Evolutionary conservation across 2,113 vertebrate genomes (phyloP), one percentile per base, ranked within the genome.

Genomic region (Origma solitaria): DNA sequence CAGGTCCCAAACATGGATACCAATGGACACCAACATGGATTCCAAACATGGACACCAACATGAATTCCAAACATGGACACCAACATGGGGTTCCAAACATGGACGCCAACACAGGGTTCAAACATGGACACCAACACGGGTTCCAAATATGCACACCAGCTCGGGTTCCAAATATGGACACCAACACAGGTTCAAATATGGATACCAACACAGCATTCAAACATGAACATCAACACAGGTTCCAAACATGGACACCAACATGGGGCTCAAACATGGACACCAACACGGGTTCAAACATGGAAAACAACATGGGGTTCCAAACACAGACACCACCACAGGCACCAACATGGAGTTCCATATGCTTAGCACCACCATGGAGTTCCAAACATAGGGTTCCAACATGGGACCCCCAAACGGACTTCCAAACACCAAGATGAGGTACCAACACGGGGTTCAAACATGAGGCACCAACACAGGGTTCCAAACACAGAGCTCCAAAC

Each of bases 381-480:
- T 30, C 33, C 19, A 49, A 31, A 33, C 28, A 2, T 8, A 20
- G 17, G 14, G 11, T 5, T 28, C 13, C 33, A 35, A 15, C 18
- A 30, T 6, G 1, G 33, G 25, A 24, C 22, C 33, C 15, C 27
- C 42, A 14, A 9, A 19, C 23, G 27, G 11, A 15, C 6, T 11
- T 50, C 18, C 27, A 51, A 30, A 50, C 21, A 24, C 15, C 3
- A 54, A n/a, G 2, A 25, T 7, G 33, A 22, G 42, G 16, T n/a
- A 19, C 15, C 42, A 60, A 9, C 45, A 10, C 1, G 0, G 18
- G 11, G 45, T 21, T 25, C 62, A 15, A 38, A 81, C n/a, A 22
- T 3, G 0, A 3, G n/a, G 16, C 25, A 15, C 17, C 27, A 27
- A 6, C 45, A 4, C 3, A 23, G 30, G 24, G 24, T 9, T 18